These are phyloP conservation scores for Nemapogon koenigi DNA, from an alignment of 2,888 invertebrate genomes.

Conservation along the genomic window DNA sequence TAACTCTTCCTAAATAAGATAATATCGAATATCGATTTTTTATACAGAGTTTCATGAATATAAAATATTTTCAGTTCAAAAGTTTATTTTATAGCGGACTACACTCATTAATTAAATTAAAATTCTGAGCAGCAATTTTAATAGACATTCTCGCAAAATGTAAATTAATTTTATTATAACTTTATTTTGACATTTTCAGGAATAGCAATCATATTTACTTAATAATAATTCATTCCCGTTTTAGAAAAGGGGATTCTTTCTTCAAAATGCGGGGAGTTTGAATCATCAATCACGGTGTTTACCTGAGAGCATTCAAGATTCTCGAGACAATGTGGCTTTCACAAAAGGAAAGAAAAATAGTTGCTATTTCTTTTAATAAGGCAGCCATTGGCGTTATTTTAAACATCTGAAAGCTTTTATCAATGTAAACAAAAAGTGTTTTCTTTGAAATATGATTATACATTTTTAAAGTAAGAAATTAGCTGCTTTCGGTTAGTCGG, in stretches of 20 bases:
- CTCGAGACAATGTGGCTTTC: conserved; percentile 27
- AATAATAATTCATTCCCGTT: conserved; percentile 1
- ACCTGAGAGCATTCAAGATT: conserved; percentile 35
- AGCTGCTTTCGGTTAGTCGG: no score
- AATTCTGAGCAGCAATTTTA: no score
- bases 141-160: background rate
- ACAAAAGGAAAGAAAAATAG: conserved; percentile 15
- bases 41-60: no score
- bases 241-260: conserved; percentile 7
- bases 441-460: no score
- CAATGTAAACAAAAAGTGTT: no score
- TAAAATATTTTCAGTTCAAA: conserved; percentile 1
- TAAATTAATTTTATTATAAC: background rate
- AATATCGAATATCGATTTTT: no score
- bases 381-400: conserved; percentile 5
- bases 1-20: no score
- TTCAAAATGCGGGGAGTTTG: conserved; percentile 35
- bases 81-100: background rate
- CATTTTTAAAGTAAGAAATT: no score
- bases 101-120: background rate
- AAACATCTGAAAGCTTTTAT: background rate
- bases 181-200: background rate
- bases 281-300: conserved; percentile 39
- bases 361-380: conserved; percentile 2
- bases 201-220: conserved; percentile 4